Evolutionary conservation across 2,888 invertebrate species (phyloP).

Genomic region (Drosophila suboccidentalis): DNA sequence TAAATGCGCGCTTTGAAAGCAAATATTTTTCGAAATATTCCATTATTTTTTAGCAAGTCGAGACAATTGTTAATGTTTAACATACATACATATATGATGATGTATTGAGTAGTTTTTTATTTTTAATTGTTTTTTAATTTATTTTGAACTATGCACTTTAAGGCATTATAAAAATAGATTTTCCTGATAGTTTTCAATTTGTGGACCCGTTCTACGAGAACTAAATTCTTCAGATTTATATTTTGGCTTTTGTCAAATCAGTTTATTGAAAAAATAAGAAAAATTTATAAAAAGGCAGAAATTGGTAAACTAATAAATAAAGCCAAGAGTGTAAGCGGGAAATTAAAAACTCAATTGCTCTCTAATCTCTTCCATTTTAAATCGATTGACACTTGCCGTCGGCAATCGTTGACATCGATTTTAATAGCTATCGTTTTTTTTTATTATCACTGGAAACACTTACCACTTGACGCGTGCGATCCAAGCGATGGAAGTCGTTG

Average conservation of each 20-base stretch:
- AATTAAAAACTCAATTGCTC: neutral
- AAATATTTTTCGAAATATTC: constrained; percentile 24
- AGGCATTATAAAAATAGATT: neutral
- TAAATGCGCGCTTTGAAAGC: constrained; percentile 36
- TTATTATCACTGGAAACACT: constrained; percentile 53
- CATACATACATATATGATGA: neutral
- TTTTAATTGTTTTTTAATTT: no score
- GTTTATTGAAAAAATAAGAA: no score
- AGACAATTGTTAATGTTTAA: neutral
- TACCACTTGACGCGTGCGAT: constrained; percentile 82
- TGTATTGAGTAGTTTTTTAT: neutral
- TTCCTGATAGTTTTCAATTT: no score
- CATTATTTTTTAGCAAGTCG: neutral
- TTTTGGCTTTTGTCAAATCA: no score
- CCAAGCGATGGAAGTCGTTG: constrained; percentile 81
- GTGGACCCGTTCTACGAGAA: no score
- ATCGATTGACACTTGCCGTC: constrained; percentile 43
- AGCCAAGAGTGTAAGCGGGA: neutral
- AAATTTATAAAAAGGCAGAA: no score
- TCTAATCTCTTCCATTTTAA: neutral
- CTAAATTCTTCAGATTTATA: no score
- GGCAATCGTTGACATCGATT: constrained; percentile 34
- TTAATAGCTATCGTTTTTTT: neutral
- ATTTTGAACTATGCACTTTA: no score
- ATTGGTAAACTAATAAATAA: no score